Evolutionary conservation across 2,113 vertebrate species (phyloP), one percentile per base, ranked within the genome.

Genomic region (Equus przewalskii): DNA sequence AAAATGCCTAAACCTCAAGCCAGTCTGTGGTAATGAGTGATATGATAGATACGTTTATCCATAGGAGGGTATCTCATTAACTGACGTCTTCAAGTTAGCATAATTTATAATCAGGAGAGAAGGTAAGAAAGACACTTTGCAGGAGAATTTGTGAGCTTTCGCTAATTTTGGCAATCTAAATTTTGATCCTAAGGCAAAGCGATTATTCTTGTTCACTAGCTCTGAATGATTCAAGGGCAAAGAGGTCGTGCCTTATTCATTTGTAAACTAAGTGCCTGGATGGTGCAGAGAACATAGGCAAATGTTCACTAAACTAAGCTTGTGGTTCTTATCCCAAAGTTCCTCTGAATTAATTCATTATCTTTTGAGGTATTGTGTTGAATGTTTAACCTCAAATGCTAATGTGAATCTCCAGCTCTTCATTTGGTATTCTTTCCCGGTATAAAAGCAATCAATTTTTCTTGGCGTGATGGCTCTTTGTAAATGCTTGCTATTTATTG

Each of bases 371-470:
- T 56, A 46, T n/a, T 92, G 22, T 51, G 6, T 36, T 6, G 54
- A 82, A 95, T 79, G 41, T 49, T 82, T 91, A 78, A 94, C 85
- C 62, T 96, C 62, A 87, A 83, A 93, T 72, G 89, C 56, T 93
- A 91, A 82, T 79, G 36, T 70, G 81, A 79, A n/a, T 82, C 49
- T 96, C 15, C 33, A 96, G 36, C 3, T 44, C 62, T 96, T 94
- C 82, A 94, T 96, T 93, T 91, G 96, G 46, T 79, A 97, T 96
- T 97, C 96, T 96, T 64, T 94, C 51, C 81, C 95, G 60, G 82
- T 76, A 49, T 65, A 96, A 96, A 91, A 96, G 82, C 67, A 92
- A 91, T 97, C 89, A 85, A 33, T 96, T 89, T 92, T 86, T 93
- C 56, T 73, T 96, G 82, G 36, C 81, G 5, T 72, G 64, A 83